Conservation (phyloP, 2,113 vertebrate species). For the Periophthalmus modestus region DNA sequence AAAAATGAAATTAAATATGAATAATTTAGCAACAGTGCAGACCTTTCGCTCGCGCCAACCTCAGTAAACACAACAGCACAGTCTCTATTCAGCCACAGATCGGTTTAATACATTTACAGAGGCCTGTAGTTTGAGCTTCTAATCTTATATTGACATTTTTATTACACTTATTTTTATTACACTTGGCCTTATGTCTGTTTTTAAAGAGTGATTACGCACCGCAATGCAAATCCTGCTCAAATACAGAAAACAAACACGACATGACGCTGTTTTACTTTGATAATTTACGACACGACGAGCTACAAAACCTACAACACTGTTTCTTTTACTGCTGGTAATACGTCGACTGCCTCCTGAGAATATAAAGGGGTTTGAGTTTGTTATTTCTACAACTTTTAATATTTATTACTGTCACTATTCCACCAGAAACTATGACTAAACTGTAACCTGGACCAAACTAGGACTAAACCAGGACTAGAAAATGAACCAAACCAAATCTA, state of each 20-base stretch:
- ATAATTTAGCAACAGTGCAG: slow-evolving; percentile 7
- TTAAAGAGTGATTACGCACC: background rate
- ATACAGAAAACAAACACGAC: background rate
- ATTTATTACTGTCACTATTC: background rate
- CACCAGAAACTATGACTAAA: too few species aligned
- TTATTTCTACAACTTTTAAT: background rate
- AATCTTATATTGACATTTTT: background rate
- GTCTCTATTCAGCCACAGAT: background rate
- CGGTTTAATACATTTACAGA: background rate
- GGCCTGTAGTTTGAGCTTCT: background rate
- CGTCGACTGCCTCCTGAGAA: too few species aligned
- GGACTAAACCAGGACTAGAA: too few species aligned
- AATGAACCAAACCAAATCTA: too few species aligned
- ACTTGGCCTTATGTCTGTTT: background rate
- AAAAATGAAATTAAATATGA: slow-evolving; percentile 12
- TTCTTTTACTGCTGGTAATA: background rate
- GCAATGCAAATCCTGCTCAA: background rate
- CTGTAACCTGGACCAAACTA: too few species aligned
- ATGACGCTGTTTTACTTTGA: background rate
- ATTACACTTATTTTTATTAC: background rate
- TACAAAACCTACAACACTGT: background rate
- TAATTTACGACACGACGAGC: background rate
- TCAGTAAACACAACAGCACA: background rate
- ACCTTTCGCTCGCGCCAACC: background rate
- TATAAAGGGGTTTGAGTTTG: too few species aligned